Percentiles rank a stretch among this genome's conserved stretches.
phyloP scores from a whole-genome alignment of 2,113 vertebrate genomes.

The Aspiorhynchus laticeps region DNA sequence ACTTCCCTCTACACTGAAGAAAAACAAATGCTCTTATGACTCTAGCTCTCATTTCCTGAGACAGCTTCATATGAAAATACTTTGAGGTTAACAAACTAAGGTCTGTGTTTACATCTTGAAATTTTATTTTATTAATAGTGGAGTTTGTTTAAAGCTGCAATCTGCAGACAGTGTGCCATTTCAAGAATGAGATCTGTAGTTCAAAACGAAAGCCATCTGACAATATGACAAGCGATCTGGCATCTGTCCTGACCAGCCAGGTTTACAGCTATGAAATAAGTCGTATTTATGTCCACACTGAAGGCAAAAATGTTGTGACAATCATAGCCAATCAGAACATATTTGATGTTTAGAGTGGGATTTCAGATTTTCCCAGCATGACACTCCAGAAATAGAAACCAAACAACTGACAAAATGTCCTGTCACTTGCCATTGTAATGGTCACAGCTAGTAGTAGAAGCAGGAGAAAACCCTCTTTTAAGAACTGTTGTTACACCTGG shows the following conservation, averaged over 20 bases:
- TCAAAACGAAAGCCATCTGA: not conserved
- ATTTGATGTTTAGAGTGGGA: not conserved
- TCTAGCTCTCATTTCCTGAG: not conserved
- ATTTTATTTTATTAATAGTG: not conserved
- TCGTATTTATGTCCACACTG: not conserved
- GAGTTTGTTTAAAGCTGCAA: not conserved
- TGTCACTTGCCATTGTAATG: not conserved
- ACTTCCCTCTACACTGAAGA: not conserved
- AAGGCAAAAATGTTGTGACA: not conserved
- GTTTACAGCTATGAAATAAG: not conserved
- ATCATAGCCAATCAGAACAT: not conserved
- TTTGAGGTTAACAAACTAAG: constrained; percentile 4
- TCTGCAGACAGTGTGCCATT: not conserved
- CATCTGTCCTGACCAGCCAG: not conserved
- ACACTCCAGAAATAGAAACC: too few species aligned
- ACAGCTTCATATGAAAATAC: not conserved
- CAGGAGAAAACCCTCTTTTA: too few species aligned
- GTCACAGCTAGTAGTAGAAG: not conserved
- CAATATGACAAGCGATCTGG: not conserved
- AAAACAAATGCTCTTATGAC: constrained; percentile 20
- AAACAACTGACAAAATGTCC: not conserved
- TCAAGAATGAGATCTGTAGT: not conserved
- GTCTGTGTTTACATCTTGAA: not conserved
- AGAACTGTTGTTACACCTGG: too few species aligned
- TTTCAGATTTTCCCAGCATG: not conserved